phyloP scores from a whole-genome alignment of 2,797 vertebrate genomes.

The Lepidocolaptes lacrymiger region DNA sequence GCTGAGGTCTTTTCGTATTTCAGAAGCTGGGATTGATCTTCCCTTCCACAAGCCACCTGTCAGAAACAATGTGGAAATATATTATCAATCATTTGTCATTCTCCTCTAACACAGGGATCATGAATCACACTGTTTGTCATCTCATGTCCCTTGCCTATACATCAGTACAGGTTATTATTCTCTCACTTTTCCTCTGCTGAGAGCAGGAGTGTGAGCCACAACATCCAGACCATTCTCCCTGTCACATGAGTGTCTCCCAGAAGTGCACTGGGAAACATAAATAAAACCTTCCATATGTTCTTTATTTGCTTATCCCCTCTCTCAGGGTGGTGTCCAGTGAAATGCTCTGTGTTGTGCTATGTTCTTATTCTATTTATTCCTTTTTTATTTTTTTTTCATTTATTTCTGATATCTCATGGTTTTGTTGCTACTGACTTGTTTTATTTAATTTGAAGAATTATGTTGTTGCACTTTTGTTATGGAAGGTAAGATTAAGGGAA shows the following conservation, averaged over 20 bases:
- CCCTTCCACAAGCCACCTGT: constrained; percentile 2
- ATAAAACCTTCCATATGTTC: neutral
- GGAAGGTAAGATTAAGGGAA: neutral
- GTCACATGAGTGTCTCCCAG: neutral
- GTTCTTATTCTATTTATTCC: neutral
- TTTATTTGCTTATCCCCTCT: neutral
- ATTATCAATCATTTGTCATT: constrained; percentile 35
- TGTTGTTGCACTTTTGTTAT: neutral
- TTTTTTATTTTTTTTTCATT: neutral
- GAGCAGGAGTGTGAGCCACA: neutral
- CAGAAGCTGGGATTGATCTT: neutral
- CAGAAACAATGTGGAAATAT: constrained; percentile 18
- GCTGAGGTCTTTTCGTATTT: neutral
- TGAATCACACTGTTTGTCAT: neutral
- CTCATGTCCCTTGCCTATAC: neutral
- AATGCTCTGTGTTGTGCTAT: neutral
- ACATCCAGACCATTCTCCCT: neutral
- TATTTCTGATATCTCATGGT: neutral
- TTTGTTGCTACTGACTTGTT: neutral
- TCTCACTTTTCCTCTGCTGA: neutral
- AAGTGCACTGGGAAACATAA: neutral
- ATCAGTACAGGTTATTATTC: neutral
- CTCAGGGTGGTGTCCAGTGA: neutral
- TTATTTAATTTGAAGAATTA: neutral
- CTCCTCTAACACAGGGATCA: neutral